Base-by-base conservation (phyloP, 1,140 invertebrate species). In the Drosophila sp. region DNA sequence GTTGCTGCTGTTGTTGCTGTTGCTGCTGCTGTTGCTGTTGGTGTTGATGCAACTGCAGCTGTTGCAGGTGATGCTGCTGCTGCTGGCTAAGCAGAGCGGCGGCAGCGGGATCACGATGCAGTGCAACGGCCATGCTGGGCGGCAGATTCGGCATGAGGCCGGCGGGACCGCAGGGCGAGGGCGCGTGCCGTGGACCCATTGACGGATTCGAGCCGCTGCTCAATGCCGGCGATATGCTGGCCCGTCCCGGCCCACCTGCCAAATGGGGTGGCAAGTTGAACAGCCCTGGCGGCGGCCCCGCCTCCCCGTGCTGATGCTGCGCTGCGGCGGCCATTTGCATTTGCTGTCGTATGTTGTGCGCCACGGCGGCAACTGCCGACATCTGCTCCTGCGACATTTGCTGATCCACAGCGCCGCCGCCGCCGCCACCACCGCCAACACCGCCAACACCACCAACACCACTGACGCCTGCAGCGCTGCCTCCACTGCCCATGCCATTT, bases 261-360 rank as follows among this genome's bases (percentile, higher is more conserved):
- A 91, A 50, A 72, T 92, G 91, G 4, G 91, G 81, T 29, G 91
- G 91, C 57, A 92, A 72, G 65, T 92, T 92, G 48, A 92, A 92
- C 0, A 92, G 76, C 9, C 80, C 91, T 72, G 80, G 91, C 91
- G 32, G 92, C 92, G 61, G 90, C 80, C 43, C 91, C 92, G 74
- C 92, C 92, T 94, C 94, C 92, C 94, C 64, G 81, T 92, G 64
- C 90, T 93, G 90, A 90, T 93, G 83, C 84, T 90, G 94, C 27
- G 94, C 94, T 14, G 94, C 94, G 7, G 94, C 95, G 9, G 94
- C 94, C 94, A 95, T 95, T 89, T 93, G 94, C 94, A 96, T 95
- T 87, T 95, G 95, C 75, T 96, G 95, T 50, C 95, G 92, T 16
- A 95, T 91, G 64, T 94, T 94, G 93, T 94, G 94, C 0, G 94